phyloP scores from a whole-genome alignment of 2,113 vertebrate genomes.

The Falco punctatus region DNA sequence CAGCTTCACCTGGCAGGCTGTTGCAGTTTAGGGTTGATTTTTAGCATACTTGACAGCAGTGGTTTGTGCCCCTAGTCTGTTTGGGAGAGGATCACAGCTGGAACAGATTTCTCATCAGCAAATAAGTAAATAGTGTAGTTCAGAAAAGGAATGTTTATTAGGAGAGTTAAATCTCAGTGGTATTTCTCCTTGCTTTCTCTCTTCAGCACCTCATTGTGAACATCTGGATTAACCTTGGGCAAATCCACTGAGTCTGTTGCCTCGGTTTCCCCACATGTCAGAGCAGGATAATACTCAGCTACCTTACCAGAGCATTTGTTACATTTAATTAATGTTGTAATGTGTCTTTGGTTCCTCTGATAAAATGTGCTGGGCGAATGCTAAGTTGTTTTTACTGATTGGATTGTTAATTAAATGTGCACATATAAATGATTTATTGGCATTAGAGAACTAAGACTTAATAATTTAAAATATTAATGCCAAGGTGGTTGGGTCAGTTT shows the following conservation, averaged over 20 bases:
- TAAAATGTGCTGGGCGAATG: neutral
- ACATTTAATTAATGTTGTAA: slow-evolving; percentile 51
- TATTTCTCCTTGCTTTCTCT: neutral
- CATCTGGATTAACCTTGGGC: slow-evolving; percentile 7
- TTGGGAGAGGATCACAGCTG: neutral
- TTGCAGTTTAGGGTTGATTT: neutral
- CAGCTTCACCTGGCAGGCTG: neutral
- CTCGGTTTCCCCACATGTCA: neutral
- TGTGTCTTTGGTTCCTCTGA: slow-evolving; percentile 29
- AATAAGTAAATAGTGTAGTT: neutral
- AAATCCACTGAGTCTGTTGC: neutral
- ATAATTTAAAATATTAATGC: slow-evolving; percentile 52
- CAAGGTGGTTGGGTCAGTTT: slow-evolving; percentile 35
- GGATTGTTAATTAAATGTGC: slow-evolving; percentile 65
- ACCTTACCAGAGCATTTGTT: neutral
- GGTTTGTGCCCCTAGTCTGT: neutral
- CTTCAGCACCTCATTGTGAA: neutral
- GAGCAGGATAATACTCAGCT: neutral
- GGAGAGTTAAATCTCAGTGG: neutral
- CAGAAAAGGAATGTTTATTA: neutral
- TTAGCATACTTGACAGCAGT: neutral
- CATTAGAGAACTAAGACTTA: slow-evolving; percentile 43
- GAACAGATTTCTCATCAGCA: neutral
- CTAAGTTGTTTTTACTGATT: slow-evolving; percentile 64
- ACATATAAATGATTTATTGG: slow-evolving; percentile 54